Base-by-base conservation (phyloP, 2,888 invertebrate species). In the Clunio marinus region DNA sequence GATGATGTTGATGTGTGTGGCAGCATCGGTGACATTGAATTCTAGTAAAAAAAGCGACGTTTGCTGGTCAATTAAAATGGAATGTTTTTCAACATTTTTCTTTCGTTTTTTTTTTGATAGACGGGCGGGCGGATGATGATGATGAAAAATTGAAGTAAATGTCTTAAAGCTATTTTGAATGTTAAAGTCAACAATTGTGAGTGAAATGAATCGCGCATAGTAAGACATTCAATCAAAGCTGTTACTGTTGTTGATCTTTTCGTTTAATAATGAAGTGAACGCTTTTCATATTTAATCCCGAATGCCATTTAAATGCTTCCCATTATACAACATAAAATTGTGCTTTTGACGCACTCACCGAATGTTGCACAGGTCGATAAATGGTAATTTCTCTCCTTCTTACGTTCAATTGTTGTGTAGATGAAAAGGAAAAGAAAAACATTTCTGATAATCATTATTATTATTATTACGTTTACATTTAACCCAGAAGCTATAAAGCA, bases 401-500 rank as follows among this genome's bases (percentile, higher is more conserved):
- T n/a, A n/a, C n/a, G n/a, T 51, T 51, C 62, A 41, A 62, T 62
- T 62, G 62, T 62, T 62, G 41, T 41, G 13, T 41, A 41, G 8
- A 20, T 28, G 32, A 59, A 51, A 32, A 28, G n/a, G 27, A 2
- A 15, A 35, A 59, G 13, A 60, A 37, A 46, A 65, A 65, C 63
- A 65, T 65, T 65, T 20, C 28, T 17, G 63, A 65, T 65, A 65
- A 65, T 65, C 63, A 46, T 46, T 46, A 65, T 62, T 51, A n/a
- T n/a, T n/a, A 51, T 58, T 65, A 65, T 65, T 62, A 62, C 25
- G 62, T 22, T 41, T 28, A 65, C 63, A 41, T 65, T 65, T 65
- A 65, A 65, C 63, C 62, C 63, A 65, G 63, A 46, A 65, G 63
- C 63, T 45, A 45, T 65, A 46, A 62, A 62, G 62, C 62, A 62